Evolutionary conservation across 2,888 invertebrate genomes (phyloP).

Genomic region (Rotaria sp.): DNA sequence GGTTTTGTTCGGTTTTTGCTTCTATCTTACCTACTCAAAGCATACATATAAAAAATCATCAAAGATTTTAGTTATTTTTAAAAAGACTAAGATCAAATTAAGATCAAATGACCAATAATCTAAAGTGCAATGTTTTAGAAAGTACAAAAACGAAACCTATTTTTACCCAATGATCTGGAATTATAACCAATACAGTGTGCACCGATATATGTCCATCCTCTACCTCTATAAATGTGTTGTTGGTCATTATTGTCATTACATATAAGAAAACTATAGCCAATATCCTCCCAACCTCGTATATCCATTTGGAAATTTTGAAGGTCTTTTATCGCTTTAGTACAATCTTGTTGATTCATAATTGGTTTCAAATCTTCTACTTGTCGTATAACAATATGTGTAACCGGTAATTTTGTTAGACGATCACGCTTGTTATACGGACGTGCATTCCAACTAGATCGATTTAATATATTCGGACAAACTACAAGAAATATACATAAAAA

Average conservation of each 20-base stretch:
- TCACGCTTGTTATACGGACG: neutral
- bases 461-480: neutral
- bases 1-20: no score
- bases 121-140: no score
- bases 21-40: no score
- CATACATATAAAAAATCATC: no score
- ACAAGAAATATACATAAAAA: neutral
- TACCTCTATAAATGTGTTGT: neutral
- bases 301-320: slow-evolving; percentile 14
- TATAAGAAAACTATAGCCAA: slow-evolving; percentile 13
- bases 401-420: neutral
- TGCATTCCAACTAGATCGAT: slow-evolving; percentile 16
- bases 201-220: neutral
- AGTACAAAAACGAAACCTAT: neutral
- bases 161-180: neutral
- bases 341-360: neutral
- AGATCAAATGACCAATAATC: no score
- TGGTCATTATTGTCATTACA: neutral
- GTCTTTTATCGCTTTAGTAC: neutral
- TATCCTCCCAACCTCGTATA: neutral
- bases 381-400: slow-evolving; percentile 20
- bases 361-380: neutral
- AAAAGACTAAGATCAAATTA: no score
- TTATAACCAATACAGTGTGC: slow-evolving; percentile 25
- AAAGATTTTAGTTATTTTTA: no score